phyloP scores from a whole-genome alignment of 2,113 vertebrate species.

The mouse (Mus musculus) region DNA sequence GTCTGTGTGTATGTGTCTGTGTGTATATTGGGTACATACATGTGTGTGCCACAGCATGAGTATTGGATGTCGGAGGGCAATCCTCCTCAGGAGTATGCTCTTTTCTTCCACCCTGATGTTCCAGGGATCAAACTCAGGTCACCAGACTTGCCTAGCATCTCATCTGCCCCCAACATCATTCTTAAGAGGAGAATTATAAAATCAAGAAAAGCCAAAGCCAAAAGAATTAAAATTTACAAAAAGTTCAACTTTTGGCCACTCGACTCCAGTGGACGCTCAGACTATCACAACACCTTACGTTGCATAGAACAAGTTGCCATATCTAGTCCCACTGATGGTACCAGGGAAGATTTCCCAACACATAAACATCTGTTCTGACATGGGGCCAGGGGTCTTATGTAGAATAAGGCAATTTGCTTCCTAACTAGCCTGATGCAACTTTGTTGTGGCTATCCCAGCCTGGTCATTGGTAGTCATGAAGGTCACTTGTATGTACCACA shows the following conservation, averaged over 20 bases:
- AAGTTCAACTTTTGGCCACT: background rate
- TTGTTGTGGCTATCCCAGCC: background rate
- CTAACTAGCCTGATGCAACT: background rate
- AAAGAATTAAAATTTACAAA: constrained; percentile 33
- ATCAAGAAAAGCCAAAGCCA: constrained; percentile 14
- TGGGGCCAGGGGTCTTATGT: fast-evolving
- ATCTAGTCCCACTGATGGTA: background rate
- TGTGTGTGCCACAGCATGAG: no score
- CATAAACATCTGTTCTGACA: background rate
- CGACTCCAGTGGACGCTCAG: background rate
- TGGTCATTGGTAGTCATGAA: background rate
- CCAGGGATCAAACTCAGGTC: background rate
- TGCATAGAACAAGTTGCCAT: background rate
- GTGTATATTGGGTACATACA: background rate
- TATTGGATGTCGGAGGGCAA: background rate
- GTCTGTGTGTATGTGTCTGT: background rate
- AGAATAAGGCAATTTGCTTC: background rate
- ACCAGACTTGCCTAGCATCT: background rate
- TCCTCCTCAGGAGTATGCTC: background rate
- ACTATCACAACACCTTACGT: background rate
- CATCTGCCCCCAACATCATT: background rate
- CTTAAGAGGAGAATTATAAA: constrained; percentile 5
- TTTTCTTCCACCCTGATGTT: background rate
- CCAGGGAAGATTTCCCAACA: background rate
- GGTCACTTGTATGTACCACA: background rate